Conservation (phyloP, 35 echinoderm and acorn worm genomes). For the Holothuria glaberrima region DNA sequence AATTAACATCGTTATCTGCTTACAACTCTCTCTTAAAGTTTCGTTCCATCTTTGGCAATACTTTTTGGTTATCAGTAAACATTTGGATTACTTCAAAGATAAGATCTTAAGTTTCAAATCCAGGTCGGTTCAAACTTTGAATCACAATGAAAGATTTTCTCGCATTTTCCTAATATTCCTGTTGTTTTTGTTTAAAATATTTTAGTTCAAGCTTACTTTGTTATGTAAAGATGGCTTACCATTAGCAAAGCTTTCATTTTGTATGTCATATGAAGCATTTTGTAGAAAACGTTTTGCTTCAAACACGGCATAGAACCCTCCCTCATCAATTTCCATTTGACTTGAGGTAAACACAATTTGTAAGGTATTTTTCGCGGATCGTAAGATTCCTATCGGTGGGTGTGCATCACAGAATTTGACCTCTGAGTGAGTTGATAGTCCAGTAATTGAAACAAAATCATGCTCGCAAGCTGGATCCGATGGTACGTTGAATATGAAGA, state of each 20-base stretch:
- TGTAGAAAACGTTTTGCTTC: constrained; percentile 21
- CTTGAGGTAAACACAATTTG: constrained; percentile 19
- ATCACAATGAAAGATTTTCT: no score
- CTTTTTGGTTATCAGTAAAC: no score
- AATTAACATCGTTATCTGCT: no score
- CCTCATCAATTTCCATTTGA: not conserved
- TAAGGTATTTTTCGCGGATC: not conserved
- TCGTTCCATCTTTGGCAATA: no score
- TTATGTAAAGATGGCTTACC: not conserved
- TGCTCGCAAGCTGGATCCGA: constrained; percentile 2
- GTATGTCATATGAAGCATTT: not conserved
- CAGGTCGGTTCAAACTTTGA: no score
- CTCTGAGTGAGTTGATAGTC: not conserved
- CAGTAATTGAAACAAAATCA: not conserved
- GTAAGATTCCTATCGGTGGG: not conserved
- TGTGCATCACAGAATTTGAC: not conserved
- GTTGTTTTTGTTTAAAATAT: no score
- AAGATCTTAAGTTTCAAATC: no score
- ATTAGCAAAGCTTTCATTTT: no score
- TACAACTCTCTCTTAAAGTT: no score
- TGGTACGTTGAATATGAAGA: constrained; percentile 65
- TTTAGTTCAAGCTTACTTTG: no score
- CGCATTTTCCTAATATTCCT: no score
- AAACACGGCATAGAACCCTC: constrained; percentile 59
- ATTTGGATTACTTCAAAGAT: no score